A percentile compares a stretch with the other conserved stretches of the same genome.
Conservation (phyloP, 2,888 invertebrate species). For the Cheilosia pagana region DNA sequence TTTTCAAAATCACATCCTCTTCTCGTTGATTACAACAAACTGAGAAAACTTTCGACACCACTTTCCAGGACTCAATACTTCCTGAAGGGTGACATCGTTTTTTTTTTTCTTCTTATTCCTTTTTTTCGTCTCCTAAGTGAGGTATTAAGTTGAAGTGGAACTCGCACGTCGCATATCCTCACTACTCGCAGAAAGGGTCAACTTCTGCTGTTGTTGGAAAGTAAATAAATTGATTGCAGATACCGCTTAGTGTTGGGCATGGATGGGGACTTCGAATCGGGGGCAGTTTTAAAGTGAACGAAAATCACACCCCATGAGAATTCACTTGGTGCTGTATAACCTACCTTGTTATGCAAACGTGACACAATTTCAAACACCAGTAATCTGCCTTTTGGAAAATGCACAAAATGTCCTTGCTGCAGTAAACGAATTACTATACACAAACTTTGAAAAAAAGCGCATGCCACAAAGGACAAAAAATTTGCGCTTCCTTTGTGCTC, state of each 20-base stretch:
- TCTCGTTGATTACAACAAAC: slow-evolving; percentile 50
- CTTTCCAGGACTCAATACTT: not conserved
- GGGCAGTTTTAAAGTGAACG: too few relatives aligned
- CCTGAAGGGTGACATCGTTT: slow-evolving; percentile 17
- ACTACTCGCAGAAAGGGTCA: slow-evolving; percentile 16
- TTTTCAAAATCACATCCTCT: slow-evolving; percentile 47
- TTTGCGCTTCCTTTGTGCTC: slow-evolving; percentile 17
- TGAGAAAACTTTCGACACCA: slow-evolving; percentile 16
- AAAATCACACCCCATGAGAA: too few relatives aligned
- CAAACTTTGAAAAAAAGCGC: slow-evolving; percentile 1
- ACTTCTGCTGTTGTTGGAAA: slow-evolving; percentile 15
- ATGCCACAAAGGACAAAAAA: not conserved
- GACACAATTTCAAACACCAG: too few relatives aligned
- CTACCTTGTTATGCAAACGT: too few relatives aligned
- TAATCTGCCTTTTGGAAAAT: too few relatives aligned
- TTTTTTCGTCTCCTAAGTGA: slow-evolving; percentile 8
- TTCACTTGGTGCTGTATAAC: too few relatives aligned
- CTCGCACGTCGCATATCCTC: slow-evolving; percentile 9
- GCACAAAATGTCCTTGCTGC: too few relatives aligned
- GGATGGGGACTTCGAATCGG: too few relatives aligned
- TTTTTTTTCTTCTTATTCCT: not conserved
- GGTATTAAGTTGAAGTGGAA: slow-evolving; percentile 30
- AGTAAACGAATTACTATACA: too few relatives aligned
- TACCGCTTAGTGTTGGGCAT: not conserved
- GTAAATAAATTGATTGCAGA: slow-evolving; percentile 41